Base-by-base conservation (phyloP, 1,140 invertebrate species). In the Drosophila jambulina region DNA sequence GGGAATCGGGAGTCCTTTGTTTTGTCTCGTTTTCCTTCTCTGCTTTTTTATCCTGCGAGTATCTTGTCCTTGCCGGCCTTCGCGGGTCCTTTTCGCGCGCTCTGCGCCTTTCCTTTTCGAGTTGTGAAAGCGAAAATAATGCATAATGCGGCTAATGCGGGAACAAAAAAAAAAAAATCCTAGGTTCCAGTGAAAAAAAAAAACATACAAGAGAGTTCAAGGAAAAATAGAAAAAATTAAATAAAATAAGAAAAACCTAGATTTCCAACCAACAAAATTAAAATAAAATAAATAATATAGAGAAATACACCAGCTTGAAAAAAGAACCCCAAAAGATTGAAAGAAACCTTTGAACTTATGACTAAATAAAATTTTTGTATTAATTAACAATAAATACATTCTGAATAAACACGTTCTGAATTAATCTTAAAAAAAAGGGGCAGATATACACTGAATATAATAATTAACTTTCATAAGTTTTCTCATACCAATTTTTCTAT, bases 51-150 rank as follows among this genome's bases (percentile, higher is more conserved):
- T 38, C 36, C 53, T 7, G 36, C 53, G 21, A 38, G 21, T 56
- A 49, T 59, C 27, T 59, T 56, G 25, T 72, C 43, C 32, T 38
- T 70, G 36, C 46, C 27, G 36, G 27, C 38, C 42, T 32, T 65
- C 2, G 23, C 45, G 23, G 23, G 21, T 49, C 27, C 21, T 32
- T 45, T 54, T 54, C 45, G 4, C 38, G 10, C n/a, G 48, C 63
- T 48, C 23, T 57, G 70, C 32, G 51, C 51, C 13, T 27, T 58
- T 72, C 25, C 34, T 49, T 59, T 72, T 42, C 43, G 57, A 49
- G 21, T 38, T 64, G 53, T 48, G 63, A 83, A 76, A 83, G 71
- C 72, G 76, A 76, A 76, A 84, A 84, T 57, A 84, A 72, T 56
- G 71, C 57, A 67, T 70, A 84, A 65, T 54, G 56, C 71, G 21